phyloP scores from a whole-genome alignment of 2,888 invertebrate genomes.

The Tetragonula carbonaria region DNA sequence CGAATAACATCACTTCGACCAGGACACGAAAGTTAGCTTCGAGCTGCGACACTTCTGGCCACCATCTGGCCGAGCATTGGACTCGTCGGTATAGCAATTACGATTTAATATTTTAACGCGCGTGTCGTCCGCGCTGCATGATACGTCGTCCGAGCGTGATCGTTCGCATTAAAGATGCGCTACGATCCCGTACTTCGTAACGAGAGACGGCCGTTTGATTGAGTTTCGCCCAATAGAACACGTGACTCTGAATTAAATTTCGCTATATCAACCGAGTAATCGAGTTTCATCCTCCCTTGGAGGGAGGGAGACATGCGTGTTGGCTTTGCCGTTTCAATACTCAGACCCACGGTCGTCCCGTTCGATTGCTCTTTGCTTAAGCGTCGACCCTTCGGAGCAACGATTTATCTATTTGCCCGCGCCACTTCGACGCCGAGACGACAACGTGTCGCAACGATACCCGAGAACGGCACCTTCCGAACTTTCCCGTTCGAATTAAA shows the following conservation, averaged over 20 bases:
- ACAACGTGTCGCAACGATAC: not conserved
- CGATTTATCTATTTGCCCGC: conserved; percentile 15
- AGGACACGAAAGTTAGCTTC: not conserved
- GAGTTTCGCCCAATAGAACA: conserved; percentile 14
- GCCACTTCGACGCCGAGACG: conserved; percentile 10
- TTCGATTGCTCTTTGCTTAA: conserved; percentile 28
- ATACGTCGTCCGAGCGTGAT: not conserved
- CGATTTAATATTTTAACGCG: conserved; percentile 15
- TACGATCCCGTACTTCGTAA: not conserved
- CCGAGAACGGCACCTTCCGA: not conserved
- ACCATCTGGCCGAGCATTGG: too few species aligned
- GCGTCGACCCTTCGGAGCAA: not conserved
- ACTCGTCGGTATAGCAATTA: not conserved
- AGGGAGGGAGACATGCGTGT: not conserved
- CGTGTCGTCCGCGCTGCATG: not conserved
- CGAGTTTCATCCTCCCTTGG: conserved; percentile 4
- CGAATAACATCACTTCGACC: not conserved
- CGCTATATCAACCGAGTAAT: conserved; percentile 17
- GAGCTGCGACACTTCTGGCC: too few species aligned
- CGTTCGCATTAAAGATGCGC: not conserved
- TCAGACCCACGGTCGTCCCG: conserved; percentile 1
- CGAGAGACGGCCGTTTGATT: conserved; percentile 13
- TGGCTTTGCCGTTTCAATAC: conserved; percentile 21
- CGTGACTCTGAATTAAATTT: conserved; percentile 36
- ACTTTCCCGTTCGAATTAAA: not conserved